Evolutionary conservation across 2,113 vertebrate species (phyloP), one percentile per base, ranked within the genome.

Genomic region (Nycticryphes semicollaris): DNA sequence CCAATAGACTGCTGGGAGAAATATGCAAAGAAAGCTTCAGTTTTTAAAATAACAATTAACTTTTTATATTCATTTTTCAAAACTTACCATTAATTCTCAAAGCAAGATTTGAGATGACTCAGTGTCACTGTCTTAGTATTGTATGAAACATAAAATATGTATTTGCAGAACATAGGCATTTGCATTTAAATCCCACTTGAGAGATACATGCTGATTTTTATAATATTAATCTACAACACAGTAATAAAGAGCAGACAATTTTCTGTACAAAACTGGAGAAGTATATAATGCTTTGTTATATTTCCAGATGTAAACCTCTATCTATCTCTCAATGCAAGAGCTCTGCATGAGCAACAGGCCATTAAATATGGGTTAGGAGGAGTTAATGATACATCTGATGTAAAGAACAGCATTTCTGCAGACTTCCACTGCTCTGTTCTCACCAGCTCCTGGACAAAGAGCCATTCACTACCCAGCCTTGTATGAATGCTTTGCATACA

Each of bases 401-500:
- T 87, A 90, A 94, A 82, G 89, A 72, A 43, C 76, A 84, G 90
- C 53, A 3, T 78, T 95, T 74, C 94, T 92, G 85, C 80, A 93
- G 92, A 25, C 72, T 88, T 92, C 54, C 92, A 92, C 75, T 24
- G 37, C 78, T 80, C 82, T 84, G 75, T 74, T 95, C 96, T 96
- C 94, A 96, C 64, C 77, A 91, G 89, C 53, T 51, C 31, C 72
- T 3, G 17, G 19, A 96, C 96, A 97, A 96, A 96, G 92, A 92
- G 70, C 84, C 81, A 89, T 96, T 97, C 92, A 95, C 80, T 85
- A 35, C 50, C 54, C 67, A 63, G 95, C 31, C 53, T 78, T 48
- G 85, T 92, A 93, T 72, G 84, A 96, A 96, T 79, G 91, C 84
- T 94, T 96, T 96, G 92, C 94, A 91, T 93, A 92, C 94, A 97